Base-by-base conservation (phyloP, 2,113 vertebrate species). In the Crotalus tigris region DNA sequence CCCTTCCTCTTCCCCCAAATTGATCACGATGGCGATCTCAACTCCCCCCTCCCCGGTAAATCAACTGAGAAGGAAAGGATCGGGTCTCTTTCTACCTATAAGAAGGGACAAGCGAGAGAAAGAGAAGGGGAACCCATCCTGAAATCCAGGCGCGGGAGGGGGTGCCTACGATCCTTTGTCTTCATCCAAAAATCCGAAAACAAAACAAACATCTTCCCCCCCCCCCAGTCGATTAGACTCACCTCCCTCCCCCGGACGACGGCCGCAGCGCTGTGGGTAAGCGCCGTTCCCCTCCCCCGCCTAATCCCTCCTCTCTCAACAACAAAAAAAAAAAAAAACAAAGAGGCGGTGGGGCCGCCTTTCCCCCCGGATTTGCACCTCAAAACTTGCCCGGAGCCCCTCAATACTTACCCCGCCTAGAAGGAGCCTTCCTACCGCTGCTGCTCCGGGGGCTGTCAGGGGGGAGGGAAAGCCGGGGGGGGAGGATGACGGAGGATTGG, bases 401-500 rank as follows among this genome's bases (percentile, higher is more conserved):
- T 97, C 97, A 96, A 98, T 98, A 98, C 85, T 98, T 93, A 98
- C 97, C 97, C 98, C 96, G 96, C 96, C 96, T 93, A 97, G 96
- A 96, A 98, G 98, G 97, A 96, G 97, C 85, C 94, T 96, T 95
- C 94, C 96, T 97, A 96, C 95, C 97, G 98, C 94, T 98, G 96
- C 96, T 98, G 98, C 97, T 98, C 98, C 95, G 96, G 94, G 96
- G 95, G 98, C 98, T 98, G 98, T 98, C 98, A 98, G 97, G 97
- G 95, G 94, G 96, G 96, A 93, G 94, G 93, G 95, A 92, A 94
- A 95, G 97, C 92, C 96, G 96, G 97, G 81, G 95, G 94, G 96
- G 96, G 94, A 97, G 98, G 98, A 99, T 99, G 98, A 98, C 97
- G 97, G 97, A 98, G 98, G 98, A 99, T 99, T 99, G 95, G 97